phyloP scores from a whole-genome alignment of 2,113 vertebrate genomes.

The Maccullochella peelii region DNA sequence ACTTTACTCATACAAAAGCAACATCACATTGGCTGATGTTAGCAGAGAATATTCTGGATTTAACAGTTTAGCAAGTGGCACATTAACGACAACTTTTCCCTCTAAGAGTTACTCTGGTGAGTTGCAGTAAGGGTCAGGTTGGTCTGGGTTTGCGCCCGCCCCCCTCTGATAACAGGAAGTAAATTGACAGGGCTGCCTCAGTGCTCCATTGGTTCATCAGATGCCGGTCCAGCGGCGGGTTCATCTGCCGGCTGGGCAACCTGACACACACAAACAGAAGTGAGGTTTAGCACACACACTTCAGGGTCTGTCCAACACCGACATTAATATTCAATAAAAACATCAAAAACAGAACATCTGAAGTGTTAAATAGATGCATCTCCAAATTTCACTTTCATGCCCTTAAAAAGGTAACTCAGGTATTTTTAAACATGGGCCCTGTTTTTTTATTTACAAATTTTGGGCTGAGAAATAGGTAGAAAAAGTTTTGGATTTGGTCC shows the following conservation, averaged over 20 bases:
- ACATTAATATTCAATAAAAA: neutral
- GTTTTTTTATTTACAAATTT: no score
- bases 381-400: neutral
- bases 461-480: no score
- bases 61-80: constrained; percentile 67
- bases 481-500: no score
- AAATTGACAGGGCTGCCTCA: constrained; percentile 72
- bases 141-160: constrained; percentile 26
- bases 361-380: neutral
- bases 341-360: neutral
- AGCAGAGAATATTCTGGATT: constrained; percentile 54
- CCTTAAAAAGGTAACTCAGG: no score
- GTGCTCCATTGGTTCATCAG: constrained; percentile 97
- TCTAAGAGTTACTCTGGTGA: constrained; percentile 15
- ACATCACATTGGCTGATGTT: constrained; percentile 63
- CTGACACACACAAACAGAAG: constrained; percentile 73
- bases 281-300: neutral
- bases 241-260: constrained; percentile 88
- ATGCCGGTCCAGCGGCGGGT: constrained; percentile 81
- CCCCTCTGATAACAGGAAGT: constrained; percentile 27
- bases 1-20: constrained; percentile 80
- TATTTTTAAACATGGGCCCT: no score
- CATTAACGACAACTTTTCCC: constrained; percentile 33
- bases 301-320: neutral
- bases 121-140: constrained; percentile 39